These are phyloP conservation scores for Ascidia mentula DNA, from an alignment of 23 tunicate genomes.

Conservation along the genomic window DNA sequence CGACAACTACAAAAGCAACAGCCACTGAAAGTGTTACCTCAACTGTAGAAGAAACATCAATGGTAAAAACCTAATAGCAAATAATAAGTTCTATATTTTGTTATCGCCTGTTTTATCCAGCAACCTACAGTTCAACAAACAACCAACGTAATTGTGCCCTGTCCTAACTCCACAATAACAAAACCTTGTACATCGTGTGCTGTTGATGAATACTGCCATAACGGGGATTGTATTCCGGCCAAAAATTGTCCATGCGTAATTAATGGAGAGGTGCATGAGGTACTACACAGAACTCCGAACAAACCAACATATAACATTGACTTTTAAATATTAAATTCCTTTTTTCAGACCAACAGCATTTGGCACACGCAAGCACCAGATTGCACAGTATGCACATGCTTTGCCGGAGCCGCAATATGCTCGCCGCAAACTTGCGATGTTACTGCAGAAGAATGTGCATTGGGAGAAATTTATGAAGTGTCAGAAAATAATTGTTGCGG, in stretches of 20 bases:
- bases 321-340: neutral
- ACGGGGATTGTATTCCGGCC: neutral
- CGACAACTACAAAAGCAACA: neutral
- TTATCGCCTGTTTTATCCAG: neutral
- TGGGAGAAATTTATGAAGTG: neutral
- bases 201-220: neutral
- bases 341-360: neutral
- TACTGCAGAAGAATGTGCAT: neutral
- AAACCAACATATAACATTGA: neutral
- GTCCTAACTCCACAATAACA: neutral
- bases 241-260: constrained; percentile 18
- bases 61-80: neutral
- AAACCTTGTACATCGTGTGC: neutral
- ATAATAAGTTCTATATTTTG: neutral
- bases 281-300: neutral
- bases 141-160: neutral
- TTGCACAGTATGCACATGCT: constrained; percentile 12
- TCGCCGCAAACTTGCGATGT: neutral
- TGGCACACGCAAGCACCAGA: neutral
- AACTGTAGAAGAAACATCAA: neutral
- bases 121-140: neutral
- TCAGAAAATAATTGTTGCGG: constrained; percentile 13
- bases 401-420: constrained; percentile 4
- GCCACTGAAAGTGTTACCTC: too few relatives aligned
- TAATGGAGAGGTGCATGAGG: constrained; percentile 17